Base-by-base conservation (phyloP, 2,888 invertebrate species). In the Scaptomyza cyrtandrae region DNA sequence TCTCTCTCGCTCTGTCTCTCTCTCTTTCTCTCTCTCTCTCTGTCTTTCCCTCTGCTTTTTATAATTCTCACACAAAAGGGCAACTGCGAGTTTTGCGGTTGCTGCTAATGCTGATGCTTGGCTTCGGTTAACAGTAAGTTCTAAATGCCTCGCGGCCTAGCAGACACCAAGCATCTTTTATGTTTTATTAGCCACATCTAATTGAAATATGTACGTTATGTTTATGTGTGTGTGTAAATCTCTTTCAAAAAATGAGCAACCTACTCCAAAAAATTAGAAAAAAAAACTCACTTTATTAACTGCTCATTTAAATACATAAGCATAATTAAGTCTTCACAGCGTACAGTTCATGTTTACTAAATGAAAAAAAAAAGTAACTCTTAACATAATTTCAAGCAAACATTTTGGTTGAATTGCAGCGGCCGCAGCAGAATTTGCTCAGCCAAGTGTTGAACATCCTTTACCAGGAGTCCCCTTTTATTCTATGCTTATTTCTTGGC, bases 151-250 rank as follows among this genome's bases (percentile, higher is more conserved):
- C 54, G 55, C 24, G 73, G 78, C 56, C 27, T 11, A 43, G 16
- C 55, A 46, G 52, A 48, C 70, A 19, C 41, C 35, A 48, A 27
- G 41, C 68, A 68, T 71, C 66, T 71, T 75, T 85, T 75, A 78
- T 87, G 82, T 87, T 78, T 82, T 82, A 82, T 82, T 87, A 81
- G 79, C 76, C 62, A 64, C 45, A 64, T 74, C 78, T 81, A 86
- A 86, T 81, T 83, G 80, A 86, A 81, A 71, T 77, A 70, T 71
- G 67, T 61, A 53, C 43, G 50, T 50, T 68, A 53, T 55, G 55
- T 58, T 49, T 53, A 58, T 13, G 54, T 29, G 31, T 10, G 44
- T 56, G 52, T 39, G 50, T 78, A 57, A 62, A 50, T 43, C 54
- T 24, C 24, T 44, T 5, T 31, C 10, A 4, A 35, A 35, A 35